Evolutionary conservation across 2,797 vertebrate genomes (phyloP).

Genomic region (Sus cebifrons): DNA sequence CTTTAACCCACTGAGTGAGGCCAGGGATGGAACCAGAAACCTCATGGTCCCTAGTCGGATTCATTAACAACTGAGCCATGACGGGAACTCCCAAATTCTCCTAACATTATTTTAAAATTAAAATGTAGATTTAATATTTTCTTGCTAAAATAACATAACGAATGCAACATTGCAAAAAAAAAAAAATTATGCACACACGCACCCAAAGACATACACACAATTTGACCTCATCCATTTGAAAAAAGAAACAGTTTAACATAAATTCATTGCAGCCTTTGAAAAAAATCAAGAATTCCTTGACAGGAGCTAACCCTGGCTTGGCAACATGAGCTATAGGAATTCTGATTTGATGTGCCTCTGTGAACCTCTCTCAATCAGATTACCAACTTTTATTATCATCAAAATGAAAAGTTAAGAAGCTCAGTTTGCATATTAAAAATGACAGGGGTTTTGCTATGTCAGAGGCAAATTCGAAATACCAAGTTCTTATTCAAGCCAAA

Average conservation of each 20-base stretch:
- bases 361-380: conserved; percentile 4
- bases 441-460: neutral
- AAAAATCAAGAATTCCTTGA: conserved; percentile 13
- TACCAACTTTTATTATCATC: neutral
- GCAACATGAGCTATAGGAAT: neutral
- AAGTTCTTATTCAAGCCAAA: neutral
- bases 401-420: conserved; percentile 23
- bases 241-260: conserved; percentile 34
- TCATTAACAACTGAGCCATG: too few species aligned
- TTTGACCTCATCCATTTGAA: neutral
- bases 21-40: too few species aligned
- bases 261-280: neutral
- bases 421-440: conserved; percentile 14
- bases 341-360: neutral
- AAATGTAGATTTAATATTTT: conserved; percentile 22
- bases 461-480: conserved; percentile 44
- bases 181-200: neutral
- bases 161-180: neutral
- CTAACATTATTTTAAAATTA: conserved; percentile 19
- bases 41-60: too few species aligned
- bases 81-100: too few species aligned
- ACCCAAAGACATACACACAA: neutral
- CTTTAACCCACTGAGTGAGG: too few species aligned
- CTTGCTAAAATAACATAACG: neutral
- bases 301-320: neutral